These are phyloP conservation scores for Aromia moschata DNA, from an alignment of 2,888 invertebrate genomes.

Conservation along the genomic window DNA sequence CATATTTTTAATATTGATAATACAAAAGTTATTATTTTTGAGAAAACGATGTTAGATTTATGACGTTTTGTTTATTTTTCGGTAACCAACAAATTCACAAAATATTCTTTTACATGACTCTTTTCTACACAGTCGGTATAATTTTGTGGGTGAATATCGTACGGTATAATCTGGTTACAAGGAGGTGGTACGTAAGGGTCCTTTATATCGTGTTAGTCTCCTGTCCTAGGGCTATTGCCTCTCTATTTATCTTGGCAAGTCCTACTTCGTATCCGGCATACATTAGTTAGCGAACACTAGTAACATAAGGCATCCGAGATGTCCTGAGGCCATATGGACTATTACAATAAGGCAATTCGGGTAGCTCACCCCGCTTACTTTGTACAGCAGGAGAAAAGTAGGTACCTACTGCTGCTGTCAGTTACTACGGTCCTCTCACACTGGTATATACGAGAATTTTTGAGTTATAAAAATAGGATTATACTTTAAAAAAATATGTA, in stretches of 20 bases:
- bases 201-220: conserved; percentile 62
- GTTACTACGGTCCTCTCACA: background rate
- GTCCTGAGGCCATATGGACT: conserved; percentile 56
- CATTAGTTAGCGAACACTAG: conserved; percentile 56
- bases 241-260: conserved; percentile 63
- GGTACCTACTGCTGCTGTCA: background rate
- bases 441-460: background rate
- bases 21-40: no score
- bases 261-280: conserved; percentile 55
- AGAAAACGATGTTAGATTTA: no score
- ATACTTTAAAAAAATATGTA: background rate
- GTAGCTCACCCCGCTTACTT: conserved; percentile 23
- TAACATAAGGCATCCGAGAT: conserved; percentile 59
- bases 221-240: conserved; percentile 59
- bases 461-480: background rate
- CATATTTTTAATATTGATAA: no score
- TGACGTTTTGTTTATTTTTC: no score
- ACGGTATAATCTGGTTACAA: conserved; percentile 60
- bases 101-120: conserved; percentile 17
- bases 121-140: conserved; percentile 11
- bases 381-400: conserved; percentile 27
- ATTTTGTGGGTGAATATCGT: conserved; percentile 51
- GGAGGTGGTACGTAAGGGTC: conserved; percentile 52
- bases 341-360: conserved; percentile 58
- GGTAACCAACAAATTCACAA: background rate